Evolutionary conservation across 2,113 vertebrate species (phyloP), one percentile per base, ranked within the genome.

Genomic region (Xyrauchen texanus): DNA sequence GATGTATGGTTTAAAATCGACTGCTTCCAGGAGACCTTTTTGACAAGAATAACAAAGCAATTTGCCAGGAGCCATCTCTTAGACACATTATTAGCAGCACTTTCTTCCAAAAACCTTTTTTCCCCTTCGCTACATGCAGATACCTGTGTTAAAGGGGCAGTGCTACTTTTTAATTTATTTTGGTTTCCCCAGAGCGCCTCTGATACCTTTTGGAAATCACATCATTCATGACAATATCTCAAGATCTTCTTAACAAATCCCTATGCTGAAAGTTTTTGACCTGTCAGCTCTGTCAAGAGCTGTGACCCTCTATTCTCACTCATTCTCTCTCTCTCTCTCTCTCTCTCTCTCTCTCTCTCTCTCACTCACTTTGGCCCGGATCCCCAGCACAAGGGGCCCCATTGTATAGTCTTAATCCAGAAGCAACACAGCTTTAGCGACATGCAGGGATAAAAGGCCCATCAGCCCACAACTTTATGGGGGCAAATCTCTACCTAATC

Each of bases 11-110:
- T 94, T 92, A 93, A 94, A 94, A 95, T 94, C 96, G 95, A 97
- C 94, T 95, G 95, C 94, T 94, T 97, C 94, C 93, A 90, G 93
- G 95, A 96, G 94, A 95, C 93, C 87, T 88, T 93, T 95, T 94
- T 97, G 95, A 98, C 95, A 96, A 96, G 94, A 95, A 96, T 96
- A 97, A 97, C 96, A 97, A 99, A 97, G 96, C 95, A 96, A 96
- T 95, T 94, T 96, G 96, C 96, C 96, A 96, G 93, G 92, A 98
- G 96, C 95, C 91, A 94, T 95, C 94, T 94, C 93, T 91, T 91
- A 91, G 95, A 95, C 94, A 95, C 93, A 95, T 95, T 95, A 94
- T 96, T 95, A 96, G 94, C 93, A 90, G 88, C 88, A 91, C 92
- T 89, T 94, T 94, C 92, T 92, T 94, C 92, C 92, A 94, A 94